Percentiles rank a stretch among this genome's conserved stretches.
These are phyloP conservation scores for Timandra comae DNA, from an alignment of 2,888 invertebrate genomes.

Conservation along the genomic window DNA sequence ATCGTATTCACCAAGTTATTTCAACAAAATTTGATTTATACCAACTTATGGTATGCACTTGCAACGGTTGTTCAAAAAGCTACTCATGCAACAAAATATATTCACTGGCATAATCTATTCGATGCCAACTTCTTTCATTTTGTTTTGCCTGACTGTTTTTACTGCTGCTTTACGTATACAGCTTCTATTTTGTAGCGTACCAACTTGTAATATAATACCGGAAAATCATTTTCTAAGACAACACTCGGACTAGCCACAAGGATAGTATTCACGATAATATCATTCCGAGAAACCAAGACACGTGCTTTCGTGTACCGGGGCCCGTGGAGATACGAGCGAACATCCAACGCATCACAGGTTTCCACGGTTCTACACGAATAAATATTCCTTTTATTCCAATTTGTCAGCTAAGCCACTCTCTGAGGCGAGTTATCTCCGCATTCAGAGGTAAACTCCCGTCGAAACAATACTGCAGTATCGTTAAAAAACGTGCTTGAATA, in stretches of 20 bases:
- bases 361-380: conserved; percentile 60
- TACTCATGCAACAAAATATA: no score
- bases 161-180: no score
- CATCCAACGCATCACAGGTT: conserved; percentile 31
- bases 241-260: conserved; percentile 2
- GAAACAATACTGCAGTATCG: conserved; percentile 74
- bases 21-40: conserved; percentile 74
- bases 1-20: conserved; percentile 66
- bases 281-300: conserved; percentile 22
- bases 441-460: conserved; percentile 73
- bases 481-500: conserved; percentile 75
- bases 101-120: no score
- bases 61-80: conserved; percentile 18
- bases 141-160: no score
- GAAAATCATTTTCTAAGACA: neutral
- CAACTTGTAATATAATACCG: no score
- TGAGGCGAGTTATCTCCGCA: conserved; percentile 72
- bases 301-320: conserved; percentile 27
- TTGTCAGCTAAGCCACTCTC: conserved; percentile 76
- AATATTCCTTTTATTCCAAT: conserved; percentile 77
- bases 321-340: conserved; percentile 42
- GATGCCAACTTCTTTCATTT: no score
- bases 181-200: no score
- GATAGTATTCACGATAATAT: conserved; percentile 27
- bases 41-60: conserved; percentile 34